Percentiles rank a stretch among this genome's conserved stretches.
phyloP scores from a whole-genome alignment of 2,113 vertebrate genomes.

The Rhabdornis inornatus region DNA sequence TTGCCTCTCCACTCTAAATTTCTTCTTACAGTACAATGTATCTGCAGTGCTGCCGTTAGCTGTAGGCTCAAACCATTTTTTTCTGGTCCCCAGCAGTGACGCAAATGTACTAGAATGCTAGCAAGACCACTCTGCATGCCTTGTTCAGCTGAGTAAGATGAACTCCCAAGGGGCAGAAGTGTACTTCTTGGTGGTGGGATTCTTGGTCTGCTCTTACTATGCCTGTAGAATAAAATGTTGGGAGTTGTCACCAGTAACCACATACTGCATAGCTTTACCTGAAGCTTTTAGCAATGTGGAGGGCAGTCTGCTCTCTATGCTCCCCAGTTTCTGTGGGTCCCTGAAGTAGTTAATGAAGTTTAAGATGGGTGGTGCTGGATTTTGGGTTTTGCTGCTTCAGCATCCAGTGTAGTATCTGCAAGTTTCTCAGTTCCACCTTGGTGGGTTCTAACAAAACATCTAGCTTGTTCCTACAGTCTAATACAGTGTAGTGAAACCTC shows the following conservation, averaged over 20 bases:
- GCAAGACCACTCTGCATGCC: not conserved
- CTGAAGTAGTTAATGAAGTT: not conserved
- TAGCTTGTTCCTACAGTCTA: not conserved
- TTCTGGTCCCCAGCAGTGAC: not conserved
- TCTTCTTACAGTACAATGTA: not conserved
- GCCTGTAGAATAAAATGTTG: not conserved
- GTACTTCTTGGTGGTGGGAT: fast-evolving
- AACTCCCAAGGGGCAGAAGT: not conserved
- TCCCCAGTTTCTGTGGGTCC: not conserved
- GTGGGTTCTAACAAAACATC: not conserved
- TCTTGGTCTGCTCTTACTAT: not conserved
- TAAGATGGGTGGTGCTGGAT: not conserved
- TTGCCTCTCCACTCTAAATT: not conserved
- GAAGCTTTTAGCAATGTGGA: not conserved
- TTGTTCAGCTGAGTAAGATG: not conserved
- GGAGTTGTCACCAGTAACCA: not conserved
- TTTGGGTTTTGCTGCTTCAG: not conserved
- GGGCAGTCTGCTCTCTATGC: not conserved
- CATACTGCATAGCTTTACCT: not conserved
- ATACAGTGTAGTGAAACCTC: not conserved
- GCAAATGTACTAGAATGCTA: not conserved
- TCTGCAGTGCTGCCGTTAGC: not conserved
- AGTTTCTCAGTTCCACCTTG: not conserved
- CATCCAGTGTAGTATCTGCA: not conserved
- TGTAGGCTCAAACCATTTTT: fast-evolving